Conservation (phyloP, 2,888 invertebrate species). For the Parelbella ahira region DNA sequence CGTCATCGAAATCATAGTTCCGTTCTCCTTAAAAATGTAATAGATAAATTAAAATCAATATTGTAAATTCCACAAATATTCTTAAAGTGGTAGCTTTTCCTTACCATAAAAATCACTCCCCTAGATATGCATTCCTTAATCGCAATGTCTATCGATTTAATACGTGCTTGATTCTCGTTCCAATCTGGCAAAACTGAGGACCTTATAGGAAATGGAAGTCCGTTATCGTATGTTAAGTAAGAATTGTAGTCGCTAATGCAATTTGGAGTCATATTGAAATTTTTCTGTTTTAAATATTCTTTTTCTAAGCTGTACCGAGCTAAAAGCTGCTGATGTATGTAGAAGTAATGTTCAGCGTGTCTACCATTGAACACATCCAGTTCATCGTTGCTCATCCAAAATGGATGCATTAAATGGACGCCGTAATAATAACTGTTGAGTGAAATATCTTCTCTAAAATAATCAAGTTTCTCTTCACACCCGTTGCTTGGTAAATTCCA, state of each 20-base stretch:
- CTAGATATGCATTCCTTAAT: constrained; percentile 62
- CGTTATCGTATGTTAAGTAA: constrained; percentile 60
- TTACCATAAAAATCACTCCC: constrained; percentile 61
- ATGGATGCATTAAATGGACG: constrained; percentile 78
- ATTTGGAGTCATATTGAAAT: constrained; percentile 30
- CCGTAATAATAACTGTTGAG: constrained; percentile 81
- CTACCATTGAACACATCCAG: constrained; percentile 52
- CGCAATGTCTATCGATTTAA: constrained; percentile 59
- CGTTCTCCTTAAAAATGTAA: constrained; percentile 59
- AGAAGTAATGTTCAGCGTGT: constrained; percentile 64
- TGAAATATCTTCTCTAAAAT: constrained; percentile 83
- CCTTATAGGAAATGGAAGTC: constrained; percentile 60
- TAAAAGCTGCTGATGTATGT: constrained; percentile 56
- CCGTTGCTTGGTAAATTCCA: constrained; percentile 72
- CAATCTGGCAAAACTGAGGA: constrained; percentile 41
- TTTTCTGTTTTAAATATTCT: constrained; percentile 42
- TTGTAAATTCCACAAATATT: neutral
- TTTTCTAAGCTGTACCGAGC: constrained; percentile 60
- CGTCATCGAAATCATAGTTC: constrained; percentile 51
- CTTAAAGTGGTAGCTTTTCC: constrained; percentile 15
- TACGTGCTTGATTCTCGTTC: constrained; percentile 47
- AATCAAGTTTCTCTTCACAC: constrained; percentile 77
- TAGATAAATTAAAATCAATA: constrained; percentile 5
- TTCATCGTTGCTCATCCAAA: constrained; percentile 78
- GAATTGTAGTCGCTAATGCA: constrained; percentile 51